Evolutionary conservation across 2,797 vertebrate genomes (phyloP).

Genomic region (Hapalemur alaotrensis): DNA sequence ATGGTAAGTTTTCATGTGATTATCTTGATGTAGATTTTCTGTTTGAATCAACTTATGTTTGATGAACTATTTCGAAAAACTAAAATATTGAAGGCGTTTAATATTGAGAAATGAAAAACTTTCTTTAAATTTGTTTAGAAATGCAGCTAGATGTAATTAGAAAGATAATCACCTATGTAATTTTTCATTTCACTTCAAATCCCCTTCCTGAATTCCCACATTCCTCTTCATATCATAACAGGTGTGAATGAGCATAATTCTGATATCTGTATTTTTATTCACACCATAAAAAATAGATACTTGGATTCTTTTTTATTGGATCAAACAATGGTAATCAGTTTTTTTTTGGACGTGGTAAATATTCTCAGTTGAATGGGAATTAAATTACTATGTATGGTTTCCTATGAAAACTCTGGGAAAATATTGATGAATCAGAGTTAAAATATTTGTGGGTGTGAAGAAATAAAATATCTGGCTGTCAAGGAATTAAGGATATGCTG

Average conservation of each 20-base stretch:
- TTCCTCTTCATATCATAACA: background rate
- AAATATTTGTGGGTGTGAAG: background rate
- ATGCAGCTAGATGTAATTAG: background rate
- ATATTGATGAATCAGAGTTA: background rate
- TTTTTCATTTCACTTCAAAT: background rate
- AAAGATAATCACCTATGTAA: background rate
- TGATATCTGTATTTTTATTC: conserved; percentile 14
- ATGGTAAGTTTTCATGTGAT: background rate
- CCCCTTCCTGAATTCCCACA: background rate
- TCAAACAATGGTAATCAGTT: background rate
- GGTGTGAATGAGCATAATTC: background rate
- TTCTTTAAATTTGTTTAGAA: background rate
- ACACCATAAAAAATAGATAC: background rate
- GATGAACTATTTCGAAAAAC: background rate
- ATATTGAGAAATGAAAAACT: background rate
- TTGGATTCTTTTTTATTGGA: background rate
- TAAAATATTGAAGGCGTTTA: background rate
- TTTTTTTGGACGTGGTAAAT: background rate
- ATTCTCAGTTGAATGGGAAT: background rate
- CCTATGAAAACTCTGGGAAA: background rate
- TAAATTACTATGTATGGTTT: background rate
- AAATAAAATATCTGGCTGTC: background rate
- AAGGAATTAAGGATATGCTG: background rate
- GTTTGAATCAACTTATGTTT: background rate
- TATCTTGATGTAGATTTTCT: background rate